phyloP scores from a whole-genome alignment of 2,888 invertebrate species.

The Cantharis nigra region DNA sequence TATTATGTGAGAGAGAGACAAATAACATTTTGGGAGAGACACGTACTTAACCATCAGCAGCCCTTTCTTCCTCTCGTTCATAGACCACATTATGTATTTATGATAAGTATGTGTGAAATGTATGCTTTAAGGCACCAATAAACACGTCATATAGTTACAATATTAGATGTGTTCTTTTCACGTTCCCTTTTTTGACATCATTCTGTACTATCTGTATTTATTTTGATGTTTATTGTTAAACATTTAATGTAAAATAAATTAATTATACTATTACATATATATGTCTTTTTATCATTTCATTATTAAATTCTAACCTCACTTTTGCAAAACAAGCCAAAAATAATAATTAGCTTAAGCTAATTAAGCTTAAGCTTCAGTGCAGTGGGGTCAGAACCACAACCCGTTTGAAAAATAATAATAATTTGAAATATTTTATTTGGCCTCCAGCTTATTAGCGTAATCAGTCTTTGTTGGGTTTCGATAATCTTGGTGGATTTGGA shows the following conservation, averaged over 20 bases:
- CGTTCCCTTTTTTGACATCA: slow-evolving; percentile 39
- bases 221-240: slow-evolving; percentile 51
- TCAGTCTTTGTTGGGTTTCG: neutral
- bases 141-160: slow-evolving; percentile 71
- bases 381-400: too few species aligned
- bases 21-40: slow-evolving; percentile 50
- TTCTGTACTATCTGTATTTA: slow-evolving; percentile 47
- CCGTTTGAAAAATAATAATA: too few species aligned
- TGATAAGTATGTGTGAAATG: slow-evolving; percentile 53
- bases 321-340: neutral
- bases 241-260: slow-evolving; percentile 51
- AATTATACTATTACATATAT: slow-evolving; percentile 39
- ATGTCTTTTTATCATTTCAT: neutral
- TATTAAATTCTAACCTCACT: neutral
- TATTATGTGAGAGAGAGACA: slow-evolving; percentile 50
- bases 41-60: slow-evolving; percentile 53
- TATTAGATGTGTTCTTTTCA: slow-evolving; percentile 47
- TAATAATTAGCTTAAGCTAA: too few species aligned
- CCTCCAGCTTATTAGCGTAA: neutral
- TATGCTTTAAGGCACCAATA: slow-evolving; percentile 60
- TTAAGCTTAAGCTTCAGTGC: too few species aligned
- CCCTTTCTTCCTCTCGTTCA: slow-evolving; percentile 48
- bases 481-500: slow-evolving; percentile 36
- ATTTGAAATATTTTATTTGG: neutral
- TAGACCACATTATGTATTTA: slow-evolving; percentile 38